Evolutionary conservation across 2,797 vertebrate genomes (phyloP), one percentile per base, ranked within the genome.

Genomic region (Lacerta agilis): DNA sequence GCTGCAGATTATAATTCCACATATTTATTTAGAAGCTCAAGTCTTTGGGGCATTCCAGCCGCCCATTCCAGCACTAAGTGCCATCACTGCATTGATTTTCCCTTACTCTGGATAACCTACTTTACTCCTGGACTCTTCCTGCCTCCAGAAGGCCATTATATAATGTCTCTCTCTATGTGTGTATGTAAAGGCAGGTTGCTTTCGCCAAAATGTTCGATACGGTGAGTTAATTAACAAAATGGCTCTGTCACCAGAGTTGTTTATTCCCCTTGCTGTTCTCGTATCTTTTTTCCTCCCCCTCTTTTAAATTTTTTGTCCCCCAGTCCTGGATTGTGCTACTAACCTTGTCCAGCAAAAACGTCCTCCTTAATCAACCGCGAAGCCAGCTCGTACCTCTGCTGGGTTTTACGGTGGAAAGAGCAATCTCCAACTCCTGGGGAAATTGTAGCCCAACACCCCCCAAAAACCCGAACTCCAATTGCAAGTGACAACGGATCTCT

Each of bases 51-150:
- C 92, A 90, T 83, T 93, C 87, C 84, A 89, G 91, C 90, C 87
- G 92, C 92, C 55, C 86, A 93, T 94, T 94, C 84, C 81, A 88
- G 88, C 66, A 90, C 92, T 94, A 93, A 93, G 93, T 94, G 90
- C 93, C 94, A 94, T 93, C 92, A 87, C 81, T 89, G 88, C 93
- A 95, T 95, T 91, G 95, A 94, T 95, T 95, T 64, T 95, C 94
- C 90, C 85, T 94, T 87, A 85, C 92, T 94, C 92, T 92, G 94
- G 90, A 86, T 92, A 93, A 91, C 91, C 87, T 89, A 92, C 87
- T 89, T 91, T 94, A 91, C 45, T 83, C 89, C 36, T 33, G 79
- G 87, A 87, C 89, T 79, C 88, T 75, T 9, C 77, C 82, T 90
- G 86, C 41, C 33, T 25, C 89, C 41, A 6, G 90, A 91, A 82